These are phyloP conservation scores for Plecotus auritus DNA, from an alignment of 2,113 vertebrate genomes.

Conservation along the genomic window DNA sequence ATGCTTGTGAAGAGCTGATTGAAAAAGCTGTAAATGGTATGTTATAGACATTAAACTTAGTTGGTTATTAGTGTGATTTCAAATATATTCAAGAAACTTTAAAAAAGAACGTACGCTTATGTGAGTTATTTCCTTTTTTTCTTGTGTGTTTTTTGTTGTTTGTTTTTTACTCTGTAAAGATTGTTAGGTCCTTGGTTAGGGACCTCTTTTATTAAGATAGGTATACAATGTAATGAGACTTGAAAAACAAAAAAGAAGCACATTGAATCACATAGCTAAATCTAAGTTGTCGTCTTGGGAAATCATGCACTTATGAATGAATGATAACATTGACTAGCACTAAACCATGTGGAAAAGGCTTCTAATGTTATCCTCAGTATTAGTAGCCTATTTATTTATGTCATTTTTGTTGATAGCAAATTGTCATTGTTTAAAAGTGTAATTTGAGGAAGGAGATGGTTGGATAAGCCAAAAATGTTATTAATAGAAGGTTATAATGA, in stretches of 20 bases:
- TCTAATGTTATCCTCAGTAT: background rate
- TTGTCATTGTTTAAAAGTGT: background rate
- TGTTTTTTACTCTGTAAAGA: background rate
- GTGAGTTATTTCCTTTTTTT: background rate
- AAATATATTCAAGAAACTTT: background rate
- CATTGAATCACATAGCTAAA: conserved; percentile 1
- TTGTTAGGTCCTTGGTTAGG: background rate
- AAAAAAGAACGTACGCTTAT: background rate
- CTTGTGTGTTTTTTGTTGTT: no score
- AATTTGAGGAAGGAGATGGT: background rate
- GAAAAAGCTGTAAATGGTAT: conserved; percentile 98
- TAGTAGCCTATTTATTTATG: background rate
- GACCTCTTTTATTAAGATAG: background rate
- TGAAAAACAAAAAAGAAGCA: background rate
- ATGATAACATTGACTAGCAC: background rate
- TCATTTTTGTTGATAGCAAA: background rate
- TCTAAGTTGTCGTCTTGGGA: conserved; percentile 8
- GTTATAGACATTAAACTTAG: conserved; percentile 46
- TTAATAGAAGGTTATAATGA: background rate
- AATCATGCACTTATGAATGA: background rate
- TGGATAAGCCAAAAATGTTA: background rate
- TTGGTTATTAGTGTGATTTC: conserved; percentile 18
- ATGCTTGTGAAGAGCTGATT: conserved; percentile 96
- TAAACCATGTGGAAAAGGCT: background rate
- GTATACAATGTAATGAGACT: background rate